Evolutionary conservation across 2,113 vertebrate species (phyloP).

Genomic region (Conger conger): DNA sequence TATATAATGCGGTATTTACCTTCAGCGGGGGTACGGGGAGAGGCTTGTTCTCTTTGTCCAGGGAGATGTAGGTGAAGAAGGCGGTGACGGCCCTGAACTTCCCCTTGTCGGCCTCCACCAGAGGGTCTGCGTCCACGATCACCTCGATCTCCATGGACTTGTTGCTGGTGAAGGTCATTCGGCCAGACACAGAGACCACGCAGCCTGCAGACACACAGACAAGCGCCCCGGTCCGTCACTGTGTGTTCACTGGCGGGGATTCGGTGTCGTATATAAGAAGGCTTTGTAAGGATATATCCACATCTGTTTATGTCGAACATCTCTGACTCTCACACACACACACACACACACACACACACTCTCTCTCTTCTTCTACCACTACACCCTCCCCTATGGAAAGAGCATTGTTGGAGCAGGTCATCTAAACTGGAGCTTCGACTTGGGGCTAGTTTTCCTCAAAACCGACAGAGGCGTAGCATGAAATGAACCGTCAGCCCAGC

Average conservation of each 20-base stretch:
- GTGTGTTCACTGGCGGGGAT: constrained; percentile 1
- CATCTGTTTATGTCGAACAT: not conserved
- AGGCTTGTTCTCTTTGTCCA: constrained; percentile 83
- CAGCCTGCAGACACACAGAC: constrained; percentile 66
- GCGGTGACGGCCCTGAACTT: constrained; percentile 87
- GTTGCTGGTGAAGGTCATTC: constrained; percentile 92
- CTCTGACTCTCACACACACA: not conserved
- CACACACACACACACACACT: not conserved
- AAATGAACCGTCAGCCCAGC: too few species aligned
- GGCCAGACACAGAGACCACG: constrained; percentile 87
- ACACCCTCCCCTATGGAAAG: not conserved
- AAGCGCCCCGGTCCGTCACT: constrained; percentile 13
- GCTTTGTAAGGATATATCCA: not conserved
- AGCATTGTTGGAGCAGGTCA: not conserved
- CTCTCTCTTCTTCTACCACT: too few species aligned
- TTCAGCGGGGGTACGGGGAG: constrained; percentile 80
- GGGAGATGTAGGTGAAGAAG: constrained; percentile 92
- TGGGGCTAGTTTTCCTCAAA: too few species aligned
- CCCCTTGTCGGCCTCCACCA: constrained; percentile 69
- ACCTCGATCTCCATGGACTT: constrained; percentile 98
- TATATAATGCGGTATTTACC: constrained; percentile 69
- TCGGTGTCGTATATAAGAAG: not conserved
- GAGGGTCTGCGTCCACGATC: constrained; percentile 81
- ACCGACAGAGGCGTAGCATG: too few species aligned
- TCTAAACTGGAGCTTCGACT: not conserved